These are phyloP conservation scores for Ophioderma brevispina DNA, from an alignment of 35 echinoderm and acorn worm species.

Conservation along the genomic window DNA sequence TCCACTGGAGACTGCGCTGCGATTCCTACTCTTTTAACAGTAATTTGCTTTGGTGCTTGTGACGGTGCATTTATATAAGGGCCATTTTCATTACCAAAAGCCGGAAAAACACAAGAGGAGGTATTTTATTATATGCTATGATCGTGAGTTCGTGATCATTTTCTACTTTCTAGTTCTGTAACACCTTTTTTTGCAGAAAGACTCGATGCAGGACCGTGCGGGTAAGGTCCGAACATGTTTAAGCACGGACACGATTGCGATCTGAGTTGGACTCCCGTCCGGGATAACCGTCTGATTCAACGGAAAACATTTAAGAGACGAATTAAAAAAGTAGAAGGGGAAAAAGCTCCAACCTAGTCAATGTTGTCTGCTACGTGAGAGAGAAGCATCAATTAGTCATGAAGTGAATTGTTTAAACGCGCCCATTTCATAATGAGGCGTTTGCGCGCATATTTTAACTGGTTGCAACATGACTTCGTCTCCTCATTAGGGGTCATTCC, in stretches of 20 bases:
- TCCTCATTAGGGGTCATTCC: background rate
- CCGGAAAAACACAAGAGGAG: slow-evolving; percentile 7
- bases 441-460: background rate
- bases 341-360: background rate
- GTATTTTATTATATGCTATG: slow-evolving; percentile 15
- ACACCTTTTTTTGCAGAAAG: background rate
- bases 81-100: slow-evolving; percentile 9
- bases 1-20: background rate
- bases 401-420: background rate
- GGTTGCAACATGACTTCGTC: background rate
- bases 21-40: background rate
- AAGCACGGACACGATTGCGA: background rate
- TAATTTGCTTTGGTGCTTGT: slow-evolving; percentile 5
- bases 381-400: background rate
- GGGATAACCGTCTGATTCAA: background rate
- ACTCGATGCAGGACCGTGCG: background rate
- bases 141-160: slow-evolving; percentile 13
- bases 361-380: background rate
- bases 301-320: no score
- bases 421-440: background rate
- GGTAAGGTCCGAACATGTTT: background rate
- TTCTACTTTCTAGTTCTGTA: slow-evolving; percentile 2
- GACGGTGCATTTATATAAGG: slow-evolving; percentile 13
- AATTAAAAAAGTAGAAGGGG: background rate
- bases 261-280: background rate